Conservation (phyloP, 1,140 invertebrate genomes). For the Drosophila willistoni region DNA sequence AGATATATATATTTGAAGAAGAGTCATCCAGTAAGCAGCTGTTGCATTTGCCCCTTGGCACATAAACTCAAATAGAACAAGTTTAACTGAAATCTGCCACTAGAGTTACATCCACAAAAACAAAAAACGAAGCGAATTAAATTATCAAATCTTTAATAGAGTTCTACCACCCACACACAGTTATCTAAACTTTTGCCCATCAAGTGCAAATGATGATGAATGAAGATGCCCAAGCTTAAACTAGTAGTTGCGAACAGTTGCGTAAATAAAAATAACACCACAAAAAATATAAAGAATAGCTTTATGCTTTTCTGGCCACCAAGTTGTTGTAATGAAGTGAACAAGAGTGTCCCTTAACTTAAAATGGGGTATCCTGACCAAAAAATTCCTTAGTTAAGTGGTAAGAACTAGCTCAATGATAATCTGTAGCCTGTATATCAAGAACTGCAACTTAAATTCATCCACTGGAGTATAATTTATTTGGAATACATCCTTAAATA, state of each 20-base stretch:
- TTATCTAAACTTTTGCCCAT: background rate
- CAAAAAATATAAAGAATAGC: too few relatives aligned
- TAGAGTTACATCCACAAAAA: background rate
- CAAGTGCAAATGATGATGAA: constrained; percentile 58
- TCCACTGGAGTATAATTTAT: too few relatives aligned
- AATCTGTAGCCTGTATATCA: too few relatives aligned
- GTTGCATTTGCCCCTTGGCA: constrained; percentile 39
- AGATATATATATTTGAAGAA: constrained; percentile 4
- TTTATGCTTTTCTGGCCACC: too few relatives aligned
- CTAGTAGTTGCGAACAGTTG: background rate
- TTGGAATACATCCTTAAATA: too few relatives aligned
- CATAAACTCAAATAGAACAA: constrained; percentile 73
- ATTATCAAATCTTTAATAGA: constrained; percentile 80
- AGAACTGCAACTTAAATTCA: too few relatives aligned
- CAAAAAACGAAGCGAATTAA: constrained; percentile 45
- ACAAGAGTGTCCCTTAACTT: too few relatives aligned
- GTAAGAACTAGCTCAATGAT: too few relatives aligned
- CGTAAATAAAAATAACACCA: too few relatives aligned
- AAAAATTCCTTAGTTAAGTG: too few relatives aligned
- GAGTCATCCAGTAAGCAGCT: constrained; percentile 45
- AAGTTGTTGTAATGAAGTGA: too few relatives aligned
- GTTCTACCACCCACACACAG: constrained; percentile 9
- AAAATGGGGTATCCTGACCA: too few relatives aligned
- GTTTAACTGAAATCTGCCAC: constrained; percentile 38
- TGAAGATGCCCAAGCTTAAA: constrained; percentile 29